Evolutionary conservation across 2,888 invertebrate genomes (phyloP), one percentile per base, ranked within the genome.

Genomic region (Bombylius discolor): DNA sequence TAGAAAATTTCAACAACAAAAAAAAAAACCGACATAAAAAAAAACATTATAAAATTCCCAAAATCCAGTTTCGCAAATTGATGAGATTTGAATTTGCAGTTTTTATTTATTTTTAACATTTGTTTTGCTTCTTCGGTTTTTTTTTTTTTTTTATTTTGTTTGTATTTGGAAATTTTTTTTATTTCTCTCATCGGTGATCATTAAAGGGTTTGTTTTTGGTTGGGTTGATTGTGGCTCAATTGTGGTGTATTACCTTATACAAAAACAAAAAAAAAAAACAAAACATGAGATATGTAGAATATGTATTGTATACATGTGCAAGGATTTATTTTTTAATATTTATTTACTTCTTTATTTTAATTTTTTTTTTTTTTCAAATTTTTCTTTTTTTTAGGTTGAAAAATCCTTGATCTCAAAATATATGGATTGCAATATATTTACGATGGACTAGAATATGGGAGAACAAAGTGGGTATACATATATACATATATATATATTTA

Each of bases 381-480:
- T 23, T 23, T n/a, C n/a, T n/a, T n/a, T 2, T 23, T 23, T 23
- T 23, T 23, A 23, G 23, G 23, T 23, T 23, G 23, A 34, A 53
- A 44, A 53, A 34, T 49, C 53, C 53, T 53, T 53, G 53, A 53
- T 53, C 53, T 49, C 44, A 53, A 53, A 23, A 23, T 23, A 23
- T 23, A 23, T 23, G 23, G 23, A 23, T 23, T 23, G 23, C 23
- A 23, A 23, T 23, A 23, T 23, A 23, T 23, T 3, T 2, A 23
- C 23, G 23, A 23, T 23, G 23, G 23, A 23, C 23, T 23, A 23
- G 48, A 23, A 23, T 23, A 23, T 23, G 23, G 23, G 23, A 23
- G 3, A 23, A 23, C 23, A 23, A 23, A 23, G 23, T 23, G 3
- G 1, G 3, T 23, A 23, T 23, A 8, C 49, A 49, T 49, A 53